Conservation (phyloP, 2,797 vertebrate species). For the Danio aesculapii region DNA sequence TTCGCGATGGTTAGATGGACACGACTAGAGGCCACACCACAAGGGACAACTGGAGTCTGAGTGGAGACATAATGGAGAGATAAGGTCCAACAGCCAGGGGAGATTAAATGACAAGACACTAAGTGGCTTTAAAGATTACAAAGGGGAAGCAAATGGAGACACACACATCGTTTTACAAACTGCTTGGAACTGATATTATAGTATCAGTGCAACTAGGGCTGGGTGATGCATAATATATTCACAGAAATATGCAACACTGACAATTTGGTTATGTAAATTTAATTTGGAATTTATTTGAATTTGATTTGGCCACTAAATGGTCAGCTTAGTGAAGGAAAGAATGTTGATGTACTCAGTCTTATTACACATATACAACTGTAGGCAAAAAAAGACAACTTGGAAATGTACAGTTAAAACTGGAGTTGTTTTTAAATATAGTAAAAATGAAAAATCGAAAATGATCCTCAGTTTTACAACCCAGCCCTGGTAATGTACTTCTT, state of each 20-base stretch:
- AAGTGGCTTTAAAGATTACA: constrained; percentile 62
- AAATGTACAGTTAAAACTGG: too few relatives aligned
- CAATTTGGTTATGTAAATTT: too few relatives aligned
- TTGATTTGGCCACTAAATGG: too few relatives aligned
- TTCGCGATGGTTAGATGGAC: constrained; percentile 21
- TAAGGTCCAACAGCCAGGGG: constrained; percentile 43
- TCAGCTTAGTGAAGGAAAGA: too few relatives aligned
- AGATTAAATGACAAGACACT: constrained; percentile 61
- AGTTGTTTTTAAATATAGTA: too few relatives aligned
- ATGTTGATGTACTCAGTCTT: too few relatives aligned
- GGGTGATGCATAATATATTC: background rate
- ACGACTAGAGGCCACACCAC: constrained; percentile 10
- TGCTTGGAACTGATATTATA: constrained; percentile 32
- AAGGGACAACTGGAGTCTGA: constrained; percentile 34
- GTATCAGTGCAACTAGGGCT: background rate
- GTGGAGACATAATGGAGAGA: constrained; percentile 40
- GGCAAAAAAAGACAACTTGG: too few relatives aligned
- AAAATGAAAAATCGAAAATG: too few relatives aligned
- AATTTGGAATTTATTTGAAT: too few relatives aligned
- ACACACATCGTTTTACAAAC: constrained; percentile 7
- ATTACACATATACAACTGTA: too few relatives aligned
- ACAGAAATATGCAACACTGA: background rate
- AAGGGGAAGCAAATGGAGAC: constrained; percentile 46
- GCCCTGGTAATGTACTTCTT: too few relatives aligned
- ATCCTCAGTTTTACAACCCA: too few relatives aligned